phyloP scores from a whole-genome alignment of 53 echinoderm and acorn worm genomes.

The Stichopus horrens region DNA sequence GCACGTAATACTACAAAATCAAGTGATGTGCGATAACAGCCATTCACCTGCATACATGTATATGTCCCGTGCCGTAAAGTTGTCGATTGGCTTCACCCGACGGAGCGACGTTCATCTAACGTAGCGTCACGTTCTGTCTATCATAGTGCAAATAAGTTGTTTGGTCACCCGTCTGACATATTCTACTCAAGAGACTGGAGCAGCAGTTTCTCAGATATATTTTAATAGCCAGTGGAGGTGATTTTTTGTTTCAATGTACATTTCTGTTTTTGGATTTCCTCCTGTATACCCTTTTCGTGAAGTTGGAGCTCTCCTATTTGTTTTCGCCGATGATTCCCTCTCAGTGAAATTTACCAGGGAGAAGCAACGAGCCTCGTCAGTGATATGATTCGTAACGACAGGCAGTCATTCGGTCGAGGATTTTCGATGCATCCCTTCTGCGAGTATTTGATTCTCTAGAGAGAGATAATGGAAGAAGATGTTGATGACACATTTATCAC shows the following conservation, averaged over 20 bases:
- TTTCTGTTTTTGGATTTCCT: background rate
- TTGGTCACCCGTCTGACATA: background rate
- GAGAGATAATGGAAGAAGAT: slow-evolving; percentile 49
- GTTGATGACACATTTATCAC: slow-evolving; percentile 45
- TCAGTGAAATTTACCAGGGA: slow-evolving; percentile 9
- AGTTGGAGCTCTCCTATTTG: background rate
- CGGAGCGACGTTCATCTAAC: slow-evolving; percentile 31
- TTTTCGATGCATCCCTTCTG: slow-evolving; percentile 35
- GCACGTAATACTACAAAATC: slow-evolving; percentile 3
- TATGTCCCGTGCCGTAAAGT: background rate
- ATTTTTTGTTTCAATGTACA: background rate
- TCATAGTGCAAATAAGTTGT: slow-evolving; percentile 11
- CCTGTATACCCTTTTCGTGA: background rate
- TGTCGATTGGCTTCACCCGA: background rate
- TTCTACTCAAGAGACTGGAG: background rate
- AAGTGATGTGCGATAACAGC: slow-evolving; percentile 4
- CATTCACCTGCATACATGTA: background rate
- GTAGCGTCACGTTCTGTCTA: slow-evolving; percentile 6
- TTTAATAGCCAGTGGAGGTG: slow-evolving; percentile 4
- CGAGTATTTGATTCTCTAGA: slow-evolving; percentile 41
- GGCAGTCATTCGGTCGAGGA: slow-evolving; percentile 16
- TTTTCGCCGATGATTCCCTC: background rate
- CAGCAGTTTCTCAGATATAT: background rate
- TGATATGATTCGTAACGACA: slow-evolving; percentile 31
- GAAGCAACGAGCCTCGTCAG: slow-evolving; percentile 32